Percentiles rank a stretch among this genome's conserved stretches.
Evolutionary conservation across 37 sponge, comb jelly and placozoan species (phyloP).

Genomic region (Axinella damicornis): DNA sequence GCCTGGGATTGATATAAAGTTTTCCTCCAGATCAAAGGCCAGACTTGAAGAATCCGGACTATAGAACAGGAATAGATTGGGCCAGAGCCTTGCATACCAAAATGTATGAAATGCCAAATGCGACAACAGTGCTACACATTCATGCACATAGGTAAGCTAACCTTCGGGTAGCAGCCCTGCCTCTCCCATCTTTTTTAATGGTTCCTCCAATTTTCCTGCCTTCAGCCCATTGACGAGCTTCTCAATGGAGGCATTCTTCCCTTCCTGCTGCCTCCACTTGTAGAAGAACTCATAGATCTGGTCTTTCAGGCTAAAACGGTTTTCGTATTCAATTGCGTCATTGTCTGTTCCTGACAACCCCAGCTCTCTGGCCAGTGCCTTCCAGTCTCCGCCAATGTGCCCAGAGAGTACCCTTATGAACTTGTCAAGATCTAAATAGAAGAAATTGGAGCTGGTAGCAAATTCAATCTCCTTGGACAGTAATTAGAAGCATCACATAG

Average conservation of each 20-base stretch:
- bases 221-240: slow-evolving; percentile 7
- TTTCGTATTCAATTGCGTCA: slow-evolving; percentile 32
- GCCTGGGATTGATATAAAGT: too few species aligned
- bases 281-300: slow-evolving; percentile 32
- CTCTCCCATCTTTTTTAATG: neutral
- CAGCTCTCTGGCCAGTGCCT: slow-evolving; percentile 31
- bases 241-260: slow-evolving; percentile 19
- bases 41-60: too few species aligned
- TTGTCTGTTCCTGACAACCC: slow-evolving; percentile 22
- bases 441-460: too few species aligned
- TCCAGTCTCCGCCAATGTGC: slow-evolving; percentile 44
- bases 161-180: neutral
- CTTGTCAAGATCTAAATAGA: neutral
- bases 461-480: too few species aligned
- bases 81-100: too few species aligned
- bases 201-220: slow-evolving; percentile 10
- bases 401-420: slow-evolving; percentile 6
- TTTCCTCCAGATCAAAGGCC: too few species aligned
- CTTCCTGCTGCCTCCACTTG: slow-evolving; percentile 28
- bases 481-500: too few species aligned
- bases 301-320: slow-evolving; percentile 13
- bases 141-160: too few species aligned
- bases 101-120: too few species aligned
- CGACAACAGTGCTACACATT: too few species aligned
- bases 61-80: too few species aligned